These are phyloP conservation scores for Phenganax stokvisi DNA, from an alignment of 92 coral and sea anemone species.

Conservation along the genomic window DNA sequence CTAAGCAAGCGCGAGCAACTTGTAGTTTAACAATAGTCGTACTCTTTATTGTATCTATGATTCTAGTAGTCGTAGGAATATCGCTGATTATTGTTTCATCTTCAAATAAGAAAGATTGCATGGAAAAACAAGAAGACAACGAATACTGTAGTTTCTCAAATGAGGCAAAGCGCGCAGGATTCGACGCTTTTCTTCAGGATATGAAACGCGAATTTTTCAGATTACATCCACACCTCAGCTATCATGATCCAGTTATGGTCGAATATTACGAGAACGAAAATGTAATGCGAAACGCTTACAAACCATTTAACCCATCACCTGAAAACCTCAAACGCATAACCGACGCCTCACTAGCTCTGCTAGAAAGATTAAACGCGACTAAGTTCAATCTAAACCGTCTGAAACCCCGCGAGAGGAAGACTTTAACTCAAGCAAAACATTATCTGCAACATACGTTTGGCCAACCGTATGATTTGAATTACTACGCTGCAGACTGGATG, in stretches of 20 bases:
- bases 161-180: conserved; percentile 61
- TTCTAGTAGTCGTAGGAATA: conserved; percentile 18
- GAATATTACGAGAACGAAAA: neutral
- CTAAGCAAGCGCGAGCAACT: conserved; percentile 13
- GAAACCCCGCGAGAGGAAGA: conserved; percentile 68
- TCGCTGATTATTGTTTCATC: neutral
- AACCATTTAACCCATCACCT: conserved; percentile 68
- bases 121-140: neutral
- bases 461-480: conserved; percentile 68
- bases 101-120: neutral
- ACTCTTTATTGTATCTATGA: conserved; percentile 12
- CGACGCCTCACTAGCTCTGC: conserved; percentile 61
- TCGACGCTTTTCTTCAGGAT: conserved; percentile 57
- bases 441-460: conserved; percentile 73
- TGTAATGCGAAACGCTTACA: conserved; percentile 44
- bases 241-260: neutral
- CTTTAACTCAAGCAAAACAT: conserved; percentile 70
- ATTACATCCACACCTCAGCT: conserved; percentile 52
- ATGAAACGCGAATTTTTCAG: conserved; percentile 54
- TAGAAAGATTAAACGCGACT: conserved; percentile 45
- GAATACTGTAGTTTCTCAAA: conserved; percentile 49
- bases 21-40: conserved; percentile 5
- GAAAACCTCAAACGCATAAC: conserved; percentile 54
- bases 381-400: conserved; percentile 41
- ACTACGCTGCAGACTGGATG: conserved; percentile 92